Evolutionary conservation across 2,113 vertebrate genomes (phyloP).

Genomic region (Nymphicus hollandicus): DNA sequence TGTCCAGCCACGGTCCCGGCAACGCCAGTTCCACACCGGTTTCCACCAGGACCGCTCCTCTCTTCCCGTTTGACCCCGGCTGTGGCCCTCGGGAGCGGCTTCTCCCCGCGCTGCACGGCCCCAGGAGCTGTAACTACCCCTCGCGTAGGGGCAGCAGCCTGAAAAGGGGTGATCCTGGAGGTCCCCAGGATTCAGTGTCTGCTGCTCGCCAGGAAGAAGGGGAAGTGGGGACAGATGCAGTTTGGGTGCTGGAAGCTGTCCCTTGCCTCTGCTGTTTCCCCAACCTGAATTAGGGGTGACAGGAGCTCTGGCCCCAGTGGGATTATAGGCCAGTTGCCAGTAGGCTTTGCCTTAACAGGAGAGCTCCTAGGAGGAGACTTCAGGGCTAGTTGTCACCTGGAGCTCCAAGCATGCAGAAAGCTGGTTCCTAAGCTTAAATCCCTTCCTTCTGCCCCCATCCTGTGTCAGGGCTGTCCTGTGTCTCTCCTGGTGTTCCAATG

Average conservation of each 20-base stretch:
- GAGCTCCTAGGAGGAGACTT: neutral
- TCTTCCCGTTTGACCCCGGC: neutral
- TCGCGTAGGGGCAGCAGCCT: neutral
- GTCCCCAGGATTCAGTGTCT: neutral
- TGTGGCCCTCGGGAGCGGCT: neutral
- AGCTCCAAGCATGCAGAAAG: neutral
- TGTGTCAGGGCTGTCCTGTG: neutral
- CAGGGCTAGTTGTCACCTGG: neutral
- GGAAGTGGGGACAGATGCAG: accelerated
- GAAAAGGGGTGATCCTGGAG: accelerated
- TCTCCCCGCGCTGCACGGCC: neutral
- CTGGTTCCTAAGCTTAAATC: neutral
- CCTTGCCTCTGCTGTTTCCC: neutral
- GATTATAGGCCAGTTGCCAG: neutral
- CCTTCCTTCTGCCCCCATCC: accelerated
- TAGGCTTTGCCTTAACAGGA: neutral
- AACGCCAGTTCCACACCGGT: too few relatives aligned
- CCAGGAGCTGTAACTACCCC: neutral
- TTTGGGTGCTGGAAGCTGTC: neutral
- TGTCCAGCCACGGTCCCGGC: too few relatives aligned
- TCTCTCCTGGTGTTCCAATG: neutral
- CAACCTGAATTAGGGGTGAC: neutral
- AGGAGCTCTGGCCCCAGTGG: neutral
- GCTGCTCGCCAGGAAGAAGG: neutral
- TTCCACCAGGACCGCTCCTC: too few relatives aligned